Base-by-base conservation (phyloP, 2,113 vertebrate genomes). In the Phyllostomus hastatus region DNA sequence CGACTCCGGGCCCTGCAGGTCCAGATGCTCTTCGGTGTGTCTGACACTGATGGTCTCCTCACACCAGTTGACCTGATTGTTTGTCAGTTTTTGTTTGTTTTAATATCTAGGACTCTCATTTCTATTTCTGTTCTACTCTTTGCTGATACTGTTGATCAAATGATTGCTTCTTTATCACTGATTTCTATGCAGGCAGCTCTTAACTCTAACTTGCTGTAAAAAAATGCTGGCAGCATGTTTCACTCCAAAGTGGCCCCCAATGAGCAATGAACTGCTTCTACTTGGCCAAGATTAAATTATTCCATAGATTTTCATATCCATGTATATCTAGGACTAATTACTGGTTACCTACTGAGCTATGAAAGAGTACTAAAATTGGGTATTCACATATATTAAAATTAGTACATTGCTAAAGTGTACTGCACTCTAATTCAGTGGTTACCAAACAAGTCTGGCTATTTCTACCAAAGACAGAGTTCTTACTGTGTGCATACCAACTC, bases 401-500 rank as follows among this genome's bases (percentile, higher is more conserved):
- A 85, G 73, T n/a, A 73, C 15, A 90, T 83, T 95, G 50, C 69
- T 92, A 86, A 96, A 91, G 87, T 86, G 46, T 66, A 75, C 61
- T 86, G 24, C 87, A 83, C 69, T 93, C 41, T n/a, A 54, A 73
- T n/a, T 79, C 52, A 64, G 31, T 35, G 11, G 43, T 46, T 85
- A 64, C 26, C 80, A 69, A 46, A 84, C 76, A 85, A 38, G 64
- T 64, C 48, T 83, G n/a, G 10, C 35, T 93, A 41, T 89, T 91
- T 87, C 80, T 75, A 52, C 19, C 79, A 86, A 48, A 80, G 11
- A 76, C 24, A 52, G 83, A 96, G 24, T 52, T 83, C 61, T 91
- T 88, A 26, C 64, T 86, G 20, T 35, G 5, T 54, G 12, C 33
- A 2, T 48, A 46, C 8, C 91, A 69, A 88, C 38, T 31, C 67